Evolutionary conservation across 2,888 invertebrate genomes (phyloP).

Genomic region (Cetonia aurata): DNA sequence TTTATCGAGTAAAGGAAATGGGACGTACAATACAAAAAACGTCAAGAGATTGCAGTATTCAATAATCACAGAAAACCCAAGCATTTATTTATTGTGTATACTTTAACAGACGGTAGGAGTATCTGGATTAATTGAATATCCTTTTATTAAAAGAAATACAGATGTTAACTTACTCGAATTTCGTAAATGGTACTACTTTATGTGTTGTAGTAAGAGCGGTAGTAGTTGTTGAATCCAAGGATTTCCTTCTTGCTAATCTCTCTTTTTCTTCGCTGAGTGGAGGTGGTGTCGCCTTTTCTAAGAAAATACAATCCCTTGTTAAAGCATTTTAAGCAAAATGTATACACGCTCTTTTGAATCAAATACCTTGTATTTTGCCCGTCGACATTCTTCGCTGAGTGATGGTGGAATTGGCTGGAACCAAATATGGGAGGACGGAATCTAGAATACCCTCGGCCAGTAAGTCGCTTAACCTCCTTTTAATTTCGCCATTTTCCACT

Average conservation of each 20-base stretch:
- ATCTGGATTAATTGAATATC: too few relatives aligned
- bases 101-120: too few relatives aligned
- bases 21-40: too few relatives aligned
- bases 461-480: slow-evolving; percentile 68
- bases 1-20: too few relatives aligned
- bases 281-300: slow-evolving; percentile 17
- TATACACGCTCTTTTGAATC: background rate
- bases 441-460: slow-evolving; percentile 86
- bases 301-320: background rate
- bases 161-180: slow-evolving; percentile 51
- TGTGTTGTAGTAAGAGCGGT: background rate
- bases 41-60: too few relatives aligned
- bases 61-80: too few relatives aligned
- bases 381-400: slow-evolving; percentile 39
- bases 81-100: too few relatives aligned
- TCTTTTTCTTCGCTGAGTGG: slow-evolving; percentile 8
- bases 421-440: slow-evolving; percentile 83
- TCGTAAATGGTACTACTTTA: slow-evolving; percentile 15
- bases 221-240: slow-evolving; percentile 13
- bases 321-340: background rate
- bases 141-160: background rate
- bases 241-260: slow-evolving; percentile 29
- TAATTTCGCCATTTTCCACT: slow-evolving; percentile 51
- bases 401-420: slow-evolving; percentile 69
- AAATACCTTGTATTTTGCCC: slow-evolving; percentile 33